Evolutionary conservation across 37 sponge, comb jelly and placozoan genomes (phyloP).

Genomic region (Amphimedon queenslandica): DNA sequence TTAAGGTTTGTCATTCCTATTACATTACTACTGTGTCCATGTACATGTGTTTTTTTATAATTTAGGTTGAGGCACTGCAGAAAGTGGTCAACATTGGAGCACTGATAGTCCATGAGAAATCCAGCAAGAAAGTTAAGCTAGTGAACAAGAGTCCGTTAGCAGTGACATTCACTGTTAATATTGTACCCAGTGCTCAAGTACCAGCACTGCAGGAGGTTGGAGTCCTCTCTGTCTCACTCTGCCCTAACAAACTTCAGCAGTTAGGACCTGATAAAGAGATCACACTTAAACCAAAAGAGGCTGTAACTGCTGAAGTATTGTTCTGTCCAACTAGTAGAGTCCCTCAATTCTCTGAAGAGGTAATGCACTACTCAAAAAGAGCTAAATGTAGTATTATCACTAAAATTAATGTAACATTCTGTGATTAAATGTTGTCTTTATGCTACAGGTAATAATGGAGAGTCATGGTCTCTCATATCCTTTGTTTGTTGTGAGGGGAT

Average conservation of each 20-base stretch:
- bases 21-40: background rate
- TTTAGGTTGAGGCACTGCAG: conserved; percentile 75
- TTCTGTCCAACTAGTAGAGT: conserved; percentile 78
- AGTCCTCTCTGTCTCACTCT: conserved; percentile 38
- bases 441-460: conserved; percentile 80
- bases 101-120: conserved; percentile 46
- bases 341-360: conserved; percentile 86
- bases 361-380: too few relatives aligned
- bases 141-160: conserved; percentile 75
- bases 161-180: conserved; percentile 57
- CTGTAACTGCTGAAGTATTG: conserved; percentile 36
- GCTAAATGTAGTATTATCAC: too few relatives aligned
- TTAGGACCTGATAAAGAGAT: conserved; percentile 59
- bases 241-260: background rate
- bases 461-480: conserved; percentile 68
- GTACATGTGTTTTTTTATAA: conserved; percentile 16
- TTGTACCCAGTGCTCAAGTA: conserved; percentile 51
- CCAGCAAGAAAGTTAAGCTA: conserved; percentile 60
- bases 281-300: conserved; percentile 56
- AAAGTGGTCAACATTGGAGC: conserved; percentile 84
- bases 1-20: conserved; percentile 51
- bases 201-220: conserved; percentile 55
- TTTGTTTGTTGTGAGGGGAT: conserved; percentile 83
- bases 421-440: background rate
- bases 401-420: background rate